These are phyloP conservation scores for Poecilia picta DNA, from an alignment of 2,797 vertebrate genomes.

Conservation along the genomic window DNA sequence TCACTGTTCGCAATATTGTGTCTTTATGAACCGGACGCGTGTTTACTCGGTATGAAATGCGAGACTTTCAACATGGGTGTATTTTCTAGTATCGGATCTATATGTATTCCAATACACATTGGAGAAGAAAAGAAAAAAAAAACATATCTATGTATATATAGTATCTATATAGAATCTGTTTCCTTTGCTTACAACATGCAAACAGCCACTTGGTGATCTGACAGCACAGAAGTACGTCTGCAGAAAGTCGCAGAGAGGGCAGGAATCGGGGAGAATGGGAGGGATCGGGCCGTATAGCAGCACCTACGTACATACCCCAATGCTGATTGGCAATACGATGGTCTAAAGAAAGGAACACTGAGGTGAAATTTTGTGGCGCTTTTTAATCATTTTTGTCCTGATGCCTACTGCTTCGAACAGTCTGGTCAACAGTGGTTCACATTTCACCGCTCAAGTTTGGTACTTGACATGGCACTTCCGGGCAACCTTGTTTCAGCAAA, in stretches of 20 bases:
- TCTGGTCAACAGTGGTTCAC: slow-evolving; percentile 11
- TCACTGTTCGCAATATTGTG: slow-evolving; percentile 55
- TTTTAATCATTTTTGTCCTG: slow-evolving; percentile 30
- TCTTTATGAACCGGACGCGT: slow-evolving; percentile 49
- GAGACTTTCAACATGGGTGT: slow-evolving; percentile 43
- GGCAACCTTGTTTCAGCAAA: background rate
- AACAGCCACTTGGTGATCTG: slow-evolving; percentile 94
- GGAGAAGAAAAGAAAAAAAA: slow-evolving; percentile 67
- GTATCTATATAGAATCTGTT: slow-evolving; percentile 83
- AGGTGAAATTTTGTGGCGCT: slow-evolving; percentile 74
- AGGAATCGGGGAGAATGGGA: slow-evolving; percentile 52
- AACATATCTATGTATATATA: slow-evolving; percentile 82
- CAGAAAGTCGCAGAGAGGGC: slow-evolving; percentile 57
- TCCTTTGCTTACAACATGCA: slow-evolving; percentile 94
- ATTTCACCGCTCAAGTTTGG: background rate
- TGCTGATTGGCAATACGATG: slow-evolving; percentile 60
- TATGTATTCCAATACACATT: slow-evolving; percentile 69
- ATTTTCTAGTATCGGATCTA: slow-evolving; percentile 66
- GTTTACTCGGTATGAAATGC: slow-evolving; percentile 28
- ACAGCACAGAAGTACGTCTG: slow-evolving; percentile 91
- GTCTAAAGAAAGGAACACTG: slow-evolving; percentile 57
- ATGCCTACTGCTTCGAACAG: slow-evolving; percentile 13
- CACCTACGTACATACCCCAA: slow-evolving; percentile 55
- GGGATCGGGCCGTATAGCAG: slow-evolving; percentile 63
- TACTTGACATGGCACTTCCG: background rate